Evolutionary conservation across 2,888 invertebrate species (phyloP).

Genomic region (Piscicola geometra): DNA sequence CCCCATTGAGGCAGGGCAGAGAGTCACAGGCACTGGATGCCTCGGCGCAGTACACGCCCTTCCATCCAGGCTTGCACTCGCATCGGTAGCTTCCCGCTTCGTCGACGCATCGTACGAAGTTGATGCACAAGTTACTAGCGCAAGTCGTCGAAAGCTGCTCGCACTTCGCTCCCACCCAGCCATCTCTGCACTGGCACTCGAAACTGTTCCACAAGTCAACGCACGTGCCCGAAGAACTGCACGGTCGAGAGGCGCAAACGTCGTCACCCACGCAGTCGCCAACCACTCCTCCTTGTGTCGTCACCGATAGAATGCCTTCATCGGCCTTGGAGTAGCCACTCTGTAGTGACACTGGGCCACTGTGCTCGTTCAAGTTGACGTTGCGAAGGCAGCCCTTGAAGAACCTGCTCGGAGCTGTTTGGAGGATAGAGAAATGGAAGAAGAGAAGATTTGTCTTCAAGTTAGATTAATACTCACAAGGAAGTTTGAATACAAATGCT

Average conservation of each 20-base stretch:
- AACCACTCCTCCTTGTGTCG: constrained; percentile 31
- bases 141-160: not conserved
- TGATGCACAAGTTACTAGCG: not conserved
- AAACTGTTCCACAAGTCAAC: constrained; percentile 48
- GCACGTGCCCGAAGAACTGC: constrained; percentile 48
- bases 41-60: not conserved
- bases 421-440: too few relatives aligned
- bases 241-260: constrained; percentile 47
- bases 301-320: constrained; percentile 35
- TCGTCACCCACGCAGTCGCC: constrained; percentile 48
- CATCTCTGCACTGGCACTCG: constrained; percentile 48
- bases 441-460: not conserved
- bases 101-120: constrained; percentile 6
- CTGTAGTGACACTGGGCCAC: constrained; percentile 35
- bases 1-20: constrained; percentile 50
- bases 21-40: constrained; percentile 44
- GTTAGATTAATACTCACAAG: not conserved
- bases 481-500: not conserved
- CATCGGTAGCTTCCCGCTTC: constrained; percentile 7
- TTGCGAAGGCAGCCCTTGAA: constrained; percentile 50
- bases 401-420: constrained; percentile 32
- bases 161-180: constrained; percentile 50
- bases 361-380: constrained; percentile 46
- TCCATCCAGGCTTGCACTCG: constrained; percentile 30
- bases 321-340: constrained; percentile 30